These are phyloP conservation scores for Mesoclemmys tuberculata DNA, from an alignment of 2,113 vertebrate genomes.

Conservation along the genomic window DNA sequence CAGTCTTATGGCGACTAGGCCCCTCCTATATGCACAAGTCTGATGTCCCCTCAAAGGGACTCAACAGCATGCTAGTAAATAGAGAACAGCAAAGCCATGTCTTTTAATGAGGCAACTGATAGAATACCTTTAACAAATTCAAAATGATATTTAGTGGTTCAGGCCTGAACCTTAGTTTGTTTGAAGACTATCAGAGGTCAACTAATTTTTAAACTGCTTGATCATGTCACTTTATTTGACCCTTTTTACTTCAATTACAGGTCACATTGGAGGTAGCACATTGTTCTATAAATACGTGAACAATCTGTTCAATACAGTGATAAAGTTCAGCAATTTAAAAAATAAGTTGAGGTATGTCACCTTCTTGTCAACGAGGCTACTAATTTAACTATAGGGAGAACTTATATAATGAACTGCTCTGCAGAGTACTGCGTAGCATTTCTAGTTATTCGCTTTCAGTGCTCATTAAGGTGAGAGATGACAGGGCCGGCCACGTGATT, in stretches of 20 bases:
- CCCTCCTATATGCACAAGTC: background rate
- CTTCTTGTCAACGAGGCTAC: slow-evolving; percentile 73
- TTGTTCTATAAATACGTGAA: slow-evolving; percentile 69
- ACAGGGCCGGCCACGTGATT: slow-evolving; percentile 54
- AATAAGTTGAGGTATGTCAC: slow-evolving; percentile 74
- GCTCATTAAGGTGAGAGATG: slow-evolving; percentile 74
- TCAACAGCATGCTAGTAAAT: slow-evolving; percentile 30
- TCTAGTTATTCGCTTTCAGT: slow-evolving; percentile 62
- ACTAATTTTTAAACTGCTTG: slow-evolving; percentile 53
- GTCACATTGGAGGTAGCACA: slow-evolving; percentile 29
- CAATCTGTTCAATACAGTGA: slow-evolving; percentile 71
- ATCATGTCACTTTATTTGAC: slow-evolving; percentile 63
- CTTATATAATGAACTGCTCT: slow-evolving; percentile 61
- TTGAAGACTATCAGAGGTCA: slow-evolving; percentile 61
- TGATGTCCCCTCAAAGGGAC: background rate
- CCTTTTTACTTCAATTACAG: slow-evolving; percentile 53
- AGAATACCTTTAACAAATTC: background rate
- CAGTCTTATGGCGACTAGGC: background rate
- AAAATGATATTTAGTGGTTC: slow-evolving; percentile 20
- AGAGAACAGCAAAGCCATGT: slow-evolving; percentile 58
- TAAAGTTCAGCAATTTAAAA: slow-evolving; percentile 76
- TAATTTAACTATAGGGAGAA: slow-evolving; percentile 74
- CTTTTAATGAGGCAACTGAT: slow-evolving; percentile 2
- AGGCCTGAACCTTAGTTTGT: slow-evolving; percentile 30
- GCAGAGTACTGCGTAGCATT: slow-evolving; percentile 56